Percentiles rank a stretch among this genome's conserved stretches.
Evolutionary conservation across 2,797 vertebrate genomes (phyloP).

Genomic region (Monodelphis domestica): DNA sequence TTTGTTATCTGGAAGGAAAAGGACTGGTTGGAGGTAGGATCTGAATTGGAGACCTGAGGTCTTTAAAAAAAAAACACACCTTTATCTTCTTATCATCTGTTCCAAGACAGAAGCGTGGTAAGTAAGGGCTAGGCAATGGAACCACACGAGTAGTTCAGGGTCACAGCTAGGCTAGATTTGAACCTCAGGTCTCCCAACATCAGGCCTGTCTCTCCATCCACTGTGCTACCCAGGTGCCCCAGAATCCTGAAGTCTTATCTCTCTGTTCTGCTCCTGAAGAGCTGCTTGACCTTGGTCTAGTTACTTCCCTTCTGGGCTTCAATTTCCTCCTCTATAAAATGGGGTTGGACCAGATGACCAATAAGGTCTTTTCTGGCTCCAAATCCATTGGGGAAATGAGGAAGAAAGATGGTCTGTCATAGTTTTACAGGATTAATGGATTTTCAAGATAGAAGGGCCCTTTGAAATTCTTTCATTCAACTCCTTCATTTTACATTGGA

Average conservation of each 20-base stretch:
- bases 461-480: background rate
- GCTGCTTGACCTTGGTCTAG: background rate
- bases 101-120: too few species aligned
- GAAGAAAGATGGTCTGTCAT: background rate
- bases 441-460: background rate
- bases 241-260: background rate
- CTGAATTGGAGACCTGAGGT: background rate
- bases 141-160: too few species aligned
- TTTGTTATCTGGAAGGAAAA: background rate
- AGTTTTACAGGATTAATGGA: background rate
- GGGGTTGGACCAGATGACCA: background rate
- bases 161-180: too few species aligned
- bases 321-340: background rate
- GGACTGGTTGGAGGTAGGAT: background rate
- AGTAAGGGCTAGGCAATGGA: too few species aligned
- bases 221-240: too few species aligned
- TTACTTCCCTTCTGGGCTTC: background rate
- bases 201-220: too few species aligned
- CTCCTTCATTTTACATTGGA: background rate
- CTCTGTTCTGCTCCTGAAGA: background rate
- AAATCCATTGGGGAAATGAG: background rate
- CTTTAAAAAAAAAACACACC: too few species aligned
- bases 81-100: too few species aligned
- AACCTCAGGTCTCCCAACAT: too few species aligned
- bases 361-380: background rate